These are phyloP conservation scores for Lepidothrix coronata DNA, from an alignment of 2,113 vertebrate species.

Conservation along the genomic window DNA sequence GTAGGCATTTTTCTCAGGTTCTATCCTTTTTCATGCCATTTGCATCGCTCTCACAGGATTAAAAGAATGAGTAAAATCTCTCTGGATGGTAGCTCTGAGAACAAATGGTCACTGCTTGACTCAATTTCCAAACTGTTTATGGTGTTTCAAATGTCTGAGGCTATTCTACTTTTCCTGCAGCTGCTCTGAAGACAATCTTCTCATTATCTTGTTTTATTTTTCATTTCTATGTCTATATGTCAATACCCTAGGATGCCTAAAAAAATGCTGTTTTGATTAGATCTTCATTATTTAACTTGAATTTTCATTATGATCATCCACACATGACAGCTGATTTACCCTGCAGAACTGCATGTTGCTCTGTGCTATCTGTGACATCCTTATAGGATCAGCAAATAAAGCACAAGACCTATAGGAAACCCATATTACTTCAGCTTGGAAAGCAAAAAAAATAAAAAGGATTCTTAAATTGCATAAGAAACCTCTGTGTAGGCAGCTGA, in stretches of 20 bases:
- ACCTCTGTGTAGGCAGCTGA: neutral
- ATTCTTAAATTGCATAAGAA: neutral
- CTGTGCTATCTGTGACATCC: accelerated
- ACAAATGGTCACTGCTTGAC: neutral
- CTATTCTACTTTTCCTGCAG: neutral
- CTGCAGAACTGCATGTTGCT: neutral
- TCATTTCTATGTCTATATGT: neutral
- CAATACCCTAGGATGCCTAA: neutral
- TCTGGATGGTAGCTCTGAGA: neutral
- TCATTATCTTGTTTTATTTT: neutral
- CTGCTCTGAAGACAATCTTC: neutral
- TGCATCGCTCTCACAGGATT: neutral
- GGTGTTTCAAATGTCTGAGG: neutral
- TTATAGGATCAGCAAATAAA: neutral
- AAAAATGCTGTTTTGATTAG: neutral
- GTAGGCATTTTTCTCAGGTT: neutral
- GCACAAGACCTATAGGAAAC: neutral
- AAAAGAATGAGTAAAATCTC: neutral
- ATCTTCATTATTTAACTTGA: neutral
- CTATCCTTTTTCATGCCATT: neutral
- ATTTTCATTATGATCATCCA: no score
- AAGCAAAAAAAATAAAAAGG: neutral
- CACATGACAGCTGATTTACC: neutral
- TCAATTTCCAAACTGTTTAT: neutral
- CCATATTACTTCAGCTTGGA: neutral